These are phyloP conservation scores for Paelopatides confundens DNA, from an alignment of 53 echinoderm and acorn worm species.

Conservation along the genomic window DNA sequence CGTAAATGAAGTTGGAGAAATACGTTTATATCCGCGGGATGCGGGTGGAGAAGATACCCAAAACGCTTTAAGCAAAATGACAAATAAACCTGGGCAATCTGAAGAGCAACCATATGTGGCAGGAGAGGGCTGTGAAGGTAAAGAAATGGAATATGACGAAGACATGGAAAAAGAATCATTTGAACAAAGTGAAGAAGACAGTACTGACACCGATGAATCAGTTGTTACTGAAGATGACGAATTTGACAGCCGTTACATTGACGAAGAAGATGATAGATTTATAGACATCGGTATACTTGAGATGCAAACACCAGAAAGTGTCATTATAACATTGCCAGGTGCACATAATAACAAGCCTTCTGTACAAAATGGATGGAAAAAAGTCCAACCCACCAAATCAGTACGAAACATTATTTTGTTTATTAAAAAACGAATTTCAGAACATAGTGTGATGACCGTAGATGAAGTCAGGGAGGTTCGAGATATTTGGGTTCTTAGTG, in stretches of 20 bases:
- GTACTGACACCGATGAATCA: background rate
- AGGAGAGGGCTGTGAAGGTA: no score
- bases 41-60: background rate
- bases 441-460: background rate
- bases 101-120: no score
- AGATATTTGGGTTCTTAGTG: slow-evolving; percentile 60
- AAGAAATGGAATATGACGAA: background rate
- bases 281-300: background rate
- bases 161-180: background rate
- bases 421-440: background rate
- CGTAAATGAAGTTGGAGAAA: background rate
- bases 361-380: background rate
- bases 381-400: no score
- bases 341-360: background rate
- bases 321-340: background rate
- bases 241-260: slow-evolving; percentile 17
- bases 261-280: slow-evolving; percentile 29
- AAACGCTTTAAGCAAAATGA: no score
- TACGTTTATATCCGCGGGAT: background rate
- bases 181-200: background rate
- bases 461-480: slow-evolving; percentile 6
- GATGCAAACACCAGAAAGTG: background rate
- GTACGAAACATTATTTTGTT: no score
- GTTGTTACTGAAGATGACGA: background rate
- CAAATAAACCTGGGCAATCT: no score